phyloP scores from a whole-genome alignment of 2,888 invertebrate species.

The Eupelmus urozonus region DNA sequence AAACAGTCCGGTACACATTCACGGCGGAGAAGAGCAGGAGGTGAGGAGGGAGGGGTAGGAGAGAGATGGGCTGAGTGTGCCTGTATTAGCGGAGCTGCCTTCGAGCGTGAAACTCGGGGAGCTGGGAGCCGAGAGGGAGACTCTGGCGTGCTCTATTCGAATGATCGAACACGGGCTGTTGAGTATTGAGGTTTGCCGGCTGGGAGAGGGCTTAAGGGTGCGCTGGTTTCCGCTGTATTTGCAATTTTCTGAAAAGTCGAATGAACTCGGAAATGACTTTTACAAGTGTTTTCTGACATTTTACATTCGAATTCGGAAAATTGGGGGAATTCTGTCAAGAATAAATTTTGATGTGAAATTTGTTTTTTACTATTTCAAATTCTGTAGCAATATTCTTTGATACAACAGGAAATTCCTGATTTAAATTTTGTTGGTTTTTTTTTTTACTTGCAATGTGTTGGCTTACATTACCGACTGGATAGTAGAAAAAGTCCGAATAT shows the following conservation, averaged over 20 bases:
- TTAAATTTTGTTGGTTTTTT: too few species aligned
- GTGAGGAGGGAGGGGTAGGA: too few species aligned
- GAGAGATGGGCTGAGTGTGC: not conserved
- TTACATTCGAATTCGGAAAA: too few species aligned
- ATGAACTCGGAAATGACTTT: not conserved
- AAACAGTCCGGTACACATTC: conserved; percentile 27
- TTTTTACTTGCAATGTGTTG: too few species aligned
- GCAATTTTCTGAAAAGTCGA: not conserved
- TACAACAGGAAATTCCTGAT: too few species aligned
- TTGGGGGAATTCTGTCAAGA: too few species aligned
- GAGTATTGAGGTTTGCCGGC: conserved; percentile 8
- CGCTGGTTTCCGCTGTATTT: not conserved
- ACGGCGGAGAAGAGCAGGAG: not conserved
- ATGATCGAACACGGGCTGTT: conserved; percentile 1
- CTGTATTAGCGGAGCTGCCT: conserved; percentile 12
- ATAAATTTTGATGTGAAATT: too few species aligned
- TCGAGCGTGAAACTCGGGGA: conserved; percentile 14
- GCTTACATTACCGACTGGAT: too few species aligned
- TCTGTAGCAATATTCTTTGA: too few species aligned
- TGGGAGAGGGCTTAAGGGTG: not conserved
- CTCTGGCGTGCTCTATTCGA: not conserved
- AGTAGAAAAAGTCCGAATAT: too few species aligned
- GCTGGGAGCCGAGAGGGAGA: conserved; percentile 1
- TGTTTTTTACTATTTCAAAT: too few species aligned
- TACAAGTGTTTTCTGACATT: too few species aligned